Conservation (phyloP, 2,888 invertebrate species). For the Bombylius discolor region DNA sequence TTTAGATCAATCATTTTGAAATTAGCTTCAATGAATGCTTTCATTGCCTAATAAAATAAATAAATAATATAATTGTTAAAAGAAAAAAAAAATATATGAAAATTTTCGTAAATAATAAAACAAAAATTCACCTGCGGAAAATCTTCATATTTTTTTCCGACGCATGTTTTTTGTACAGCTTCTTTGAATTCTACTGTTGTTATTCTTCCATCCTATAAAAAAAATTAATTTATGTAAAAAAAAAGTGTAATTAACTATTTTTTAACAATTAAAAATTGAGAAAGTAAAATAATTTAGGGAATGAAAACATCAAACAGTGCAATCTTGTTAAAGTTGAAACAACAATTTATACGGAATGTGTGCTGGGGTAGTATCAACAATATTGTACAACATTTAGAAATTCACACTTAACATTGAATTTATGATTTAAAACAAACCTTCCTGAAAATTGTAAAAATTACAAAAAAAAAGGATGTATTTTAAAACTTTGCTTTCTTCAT, state of each 20-base stretch:
- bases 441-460: too few species aligned
- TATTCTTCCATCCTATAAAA: slow-evolving; percentile 59
- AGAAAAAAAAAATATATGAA: neutral
- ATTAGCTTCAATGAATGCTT: slow-evolving; percentile 72
- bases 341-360: too few species aligned
- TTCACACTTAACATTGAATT: too few species aligned
- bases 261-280: neutral
- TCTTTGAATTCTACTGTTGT: slow-evolving; percentile 68
- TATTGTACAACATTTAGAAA: too few species aligned
- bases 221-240: neutral
- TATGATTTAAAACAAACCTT: too few species aligned
- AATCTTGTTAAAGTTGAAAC: too few species aligned
- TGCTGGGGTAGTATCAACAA: too few species aligned
- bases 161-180: slow-evolving; percentile 67
- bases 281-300: too few species aligned
- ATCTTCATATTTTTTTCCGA: slow-evolving; percentile 61
- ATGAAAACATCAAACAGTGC: too few species aligned
- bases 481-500: too few species aligned
- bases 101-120: neutral
- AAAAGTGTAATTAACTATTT: neutral
- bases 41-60: slow-evolving; percentile 48
- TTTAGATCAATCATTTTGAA: slow-evolving; percentile 71
- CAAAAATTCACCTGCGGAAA: slow-evolving; percentile 49
- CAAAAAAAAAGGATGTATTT: too few species aligned
- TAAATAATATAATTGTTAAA: neutral